These are phyloP conservation scores for Capreolus pygargus DNA, from an alignment of 2,113 vertebrate species.

Conservation along the genomic window DNA sequence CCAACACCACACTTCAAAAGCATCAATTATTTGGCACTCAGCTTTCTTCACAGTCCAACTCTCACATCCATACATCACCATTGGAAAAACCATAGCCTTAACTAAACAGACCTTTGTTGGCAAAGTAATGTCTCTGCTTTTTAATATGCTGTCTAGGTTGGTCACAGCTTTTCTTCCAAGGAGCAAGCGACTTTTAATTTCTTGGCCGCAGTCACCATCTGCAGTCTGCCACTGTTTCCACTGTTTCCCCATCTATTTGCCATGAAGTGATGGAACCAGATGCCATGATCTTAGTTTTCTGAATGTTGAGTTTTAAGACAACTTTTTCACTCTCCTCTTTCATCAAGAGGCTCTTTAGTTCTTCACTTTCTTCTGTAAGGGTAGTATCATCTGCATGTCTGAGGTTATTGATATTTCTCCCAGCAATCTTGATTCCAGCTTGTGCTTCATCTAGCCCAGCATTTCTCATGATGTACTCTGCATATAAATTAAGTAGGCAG, in stretches of 20 bases:
- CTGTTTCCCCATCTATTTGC: neutral
- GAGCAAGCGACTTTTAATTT: neutral
- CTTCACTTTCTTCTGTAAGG: neutral
- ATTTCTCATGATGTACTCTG: neutral
- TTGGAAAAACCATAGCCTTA: neutral
- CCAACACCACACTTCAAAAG: neutral
- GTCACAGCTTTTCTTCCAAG: neutral
- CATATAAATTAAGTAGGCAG: neutral
- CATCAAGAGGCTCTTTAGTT: neutral
- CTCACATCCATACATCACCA: neutral
- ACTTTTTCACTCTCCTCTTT: neutral
- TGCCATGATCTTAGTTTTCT: neutral
- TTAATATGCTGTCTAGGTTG: neutral
- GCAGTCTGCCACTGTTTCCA: neutral
- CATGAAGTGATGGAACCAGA: neutral
- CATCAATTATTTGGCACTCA: neutral
- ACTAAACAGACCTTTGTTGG: neutral
- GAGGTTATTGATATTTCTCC: neutral
- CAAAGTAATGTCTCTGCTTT: neutral
- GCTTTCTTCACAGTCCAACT: neutral
- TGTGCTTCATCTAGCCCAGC: neutral
- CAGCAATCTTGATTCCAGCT: neutral
- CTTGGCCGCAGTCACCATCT: neutral
- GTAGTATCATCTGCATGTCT: neutral
- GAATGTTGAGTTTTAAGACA: neutral